Evolutionary conservation across 2,888 invertebrate species (phyloP).

Genomic region (Eupithecia subfuscata): DNA sequence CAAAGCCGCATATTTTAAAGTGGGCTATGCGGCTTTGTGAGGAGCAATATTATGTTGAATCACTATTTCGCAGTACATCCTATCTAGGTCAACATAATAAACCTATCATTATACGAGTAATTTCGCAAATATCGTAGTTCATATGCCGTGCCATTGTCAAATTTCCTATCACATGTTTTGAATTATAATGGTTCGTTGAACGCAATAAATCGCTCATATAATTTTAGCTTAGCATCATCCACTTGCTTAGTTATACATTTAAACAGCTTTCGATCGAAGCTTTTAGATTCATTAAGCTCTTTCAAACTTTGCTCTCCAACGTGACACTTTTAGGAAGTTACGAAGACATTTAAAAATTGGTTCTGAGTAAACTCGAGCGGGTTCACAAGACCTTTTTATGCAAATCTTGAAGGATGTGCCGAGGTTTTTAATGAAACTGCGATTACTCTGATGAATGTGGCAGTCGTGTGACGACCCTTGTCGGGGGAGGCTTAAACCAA

Average conservation of each 20-base stretch:
- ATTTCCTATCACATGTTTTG: constrained; percentile 25
- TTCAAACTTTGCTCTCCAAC: constrained; percentile 53
- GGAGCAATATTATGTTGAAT: background rate
- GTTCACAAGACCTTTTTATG: constrained; percentile 74
- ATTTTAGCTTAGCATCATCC: background rate
- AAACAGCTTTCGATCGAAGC: constrained; percentile 21
- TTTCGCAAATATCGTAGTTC: constrained; percentile 8
- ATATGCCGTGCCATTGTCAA: constrained; percentile 26
- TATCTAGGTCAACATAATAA: constrained; percentile 13
- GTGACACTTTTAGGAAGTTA: constrained; percentile 57
- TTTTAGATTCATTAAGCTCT: constrained; percentile 33
- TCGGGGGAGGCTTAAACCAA: constrained; percentile 52
- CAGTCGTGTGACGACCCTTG: constrained; percentile 62
- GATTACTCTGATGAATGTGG: constrained; percentile 77
- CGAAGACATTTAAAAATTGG: constrained; percentile 67
- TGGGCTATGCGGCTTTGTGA: background rate
- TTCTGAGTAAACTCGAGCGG: constrained; percentile 63
- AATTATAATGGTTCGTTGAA: constrained; percentile 20
- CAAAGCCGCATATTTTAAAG: background rate
- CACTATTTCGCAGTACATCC: background rate
- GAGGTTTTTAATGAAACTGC: constrained; percentile 78
- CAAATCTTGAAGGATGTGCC: constrained; percentile 79
- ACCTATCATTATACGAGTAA: constrained; percentile 7
- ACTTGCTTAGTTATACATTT: constrained; percentile 12
- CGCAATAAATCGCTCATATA: background rate